Evolutionary conservation across 2,113 vertebrate genomes (phyloP).

Genomic region (Mungos mungo): DNA sequence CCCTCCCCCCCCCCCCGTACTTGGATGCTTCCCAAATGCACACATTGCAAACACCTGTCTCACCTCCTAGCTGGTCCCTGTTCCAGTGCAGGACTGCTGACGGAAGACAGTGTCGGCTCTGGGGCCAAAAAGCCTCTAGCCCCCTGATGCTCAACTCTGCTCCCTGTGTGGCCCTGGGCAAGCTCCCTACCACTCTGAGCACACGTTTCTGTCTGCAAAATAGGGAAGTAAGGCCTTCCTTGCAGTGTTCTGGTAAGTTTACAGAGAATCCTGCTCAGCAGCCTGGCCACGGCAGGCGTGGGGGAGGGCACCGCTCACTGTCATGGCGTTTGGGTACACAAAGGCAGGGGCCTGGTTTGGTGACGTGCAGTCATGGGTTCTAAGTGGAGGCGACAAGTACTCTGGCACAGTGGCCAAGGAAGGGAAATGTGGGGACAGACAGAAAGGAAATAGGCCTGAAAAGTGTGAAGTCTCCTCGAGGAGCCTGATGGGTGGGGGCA

Average conservation of each 20-base stretch:
- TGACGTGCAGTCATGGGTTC: neutral
- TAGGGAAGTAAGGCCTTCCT: neutral
- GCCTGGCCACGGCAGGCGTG: neutral
- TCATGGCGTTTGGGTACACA: neutral
- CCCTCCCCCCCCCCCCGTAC: fast-evolving
- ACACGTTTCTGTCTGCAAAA: neutral
- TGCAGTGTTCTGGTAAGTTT: neutral
- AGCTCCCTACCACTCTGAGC: neutral
- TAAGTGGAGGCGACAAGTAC: neutral
- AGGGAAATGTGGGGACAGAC: neutral
- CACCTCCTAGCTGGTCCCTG: neutral
- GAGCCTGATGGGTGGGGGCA: no score
- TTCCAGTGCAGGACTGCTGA: no score
- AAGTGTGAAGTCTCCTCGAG: neutral
- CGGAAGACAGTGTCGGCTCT: neutral
- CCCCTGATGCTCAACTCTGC: neutral
- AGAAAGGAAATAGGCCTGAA: neutral
- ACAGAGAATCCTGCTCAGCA: neutral
- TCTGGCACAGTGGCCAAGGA: neutral
- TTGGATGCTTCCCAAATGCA: neutral
- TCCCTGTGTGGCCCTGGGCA: neutral
- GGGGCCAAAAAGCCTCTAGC: neutral
- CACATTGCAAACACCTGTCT: neutral
- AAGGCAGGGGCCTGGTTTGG: neutral
- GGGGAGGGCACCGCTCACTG: neutral